These are phyloP conservation scores for Alouatta palliata DNA, from an alignment of 2,113 vertebrate genomes.

Conservation along the genomic window DNA sequence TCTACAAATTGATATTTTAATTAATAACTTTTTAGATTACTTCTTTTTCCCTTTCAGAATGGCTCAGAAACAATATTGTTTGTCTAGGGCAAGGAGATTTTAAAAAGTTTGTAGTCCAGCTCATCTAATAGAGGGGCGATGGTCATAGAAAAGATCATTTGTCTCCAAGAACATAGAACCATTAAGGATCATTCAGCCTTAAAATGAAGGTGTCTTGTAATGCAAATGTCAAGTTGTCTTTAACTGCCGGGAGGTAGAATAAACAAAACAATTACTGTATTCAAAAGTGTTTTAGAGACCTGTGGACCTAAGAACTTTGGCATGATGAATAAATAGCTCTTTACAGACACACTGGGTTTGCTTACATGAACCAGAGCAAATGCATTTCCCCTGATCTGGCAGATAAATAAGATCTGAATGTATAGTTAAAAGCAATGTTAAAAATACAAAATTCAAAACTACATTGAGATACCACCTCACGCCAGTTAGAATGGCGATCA, in stretches of 20 bases:
- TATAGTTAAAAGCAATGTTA: background rate
- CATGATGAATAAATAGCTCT: background rate
- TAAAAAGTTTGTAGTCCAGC: background rate
- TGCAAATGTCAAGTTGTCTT: background rate
- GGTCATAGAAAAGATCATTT: background rate
- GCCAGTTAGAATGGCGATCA: no score
- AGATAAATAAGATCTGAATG: background rate
- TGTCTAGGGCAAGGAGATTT: background rate
- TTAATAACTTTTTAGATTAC: conserved; percentile 6
- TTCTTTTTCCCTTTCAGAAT: conserved; percentile 47
- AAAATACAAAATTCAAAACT: background rate
- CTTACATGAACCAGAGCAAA: background rate
- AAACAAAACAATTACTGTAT: background rate
- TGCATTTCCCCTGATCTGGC: background rate
- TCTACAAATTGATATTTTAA: conserved; percentile 35
- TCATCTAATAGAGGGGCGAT: background rate
- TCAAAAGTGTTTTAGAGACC: background rate
- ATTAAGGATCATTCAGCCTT: background rate
- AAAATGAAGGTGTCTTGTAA: background rate
- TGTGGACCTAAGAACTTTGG: background rate
- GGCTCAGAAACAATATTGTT: background rate
- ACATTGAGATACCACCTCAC: no score
- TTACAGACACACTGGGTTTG: background rate
- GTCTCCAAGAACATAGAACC: background rate
- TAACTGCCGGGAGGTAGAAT: background rate